Conservation (phyloP, 2,113 vertebrate genomes). For the Macroglossus sobrinus region DNA sequence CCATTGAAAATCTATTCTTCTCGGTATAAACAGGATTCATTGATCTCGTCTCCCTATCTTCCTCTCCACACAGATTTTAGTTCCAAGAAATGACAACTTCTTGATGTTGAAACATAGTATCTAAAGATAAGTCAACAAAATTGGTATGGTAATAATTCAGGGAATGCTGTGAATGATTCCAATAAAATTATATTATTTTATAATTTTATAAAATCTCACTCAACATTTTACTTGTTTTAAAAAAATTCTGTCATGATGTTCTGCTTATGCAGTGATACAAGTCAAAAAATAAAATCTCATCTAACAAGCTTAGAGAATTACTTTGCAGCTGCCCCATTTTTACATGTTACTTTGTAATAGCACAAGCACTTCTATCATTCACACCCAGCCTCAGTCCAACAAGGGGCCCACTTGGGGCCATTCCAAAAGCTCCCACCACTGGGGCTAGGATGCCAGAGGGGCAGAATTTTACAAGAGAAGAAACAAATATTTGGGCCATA, state of each 20-base stretch:
- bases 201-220: no score
- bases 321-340: background rate
- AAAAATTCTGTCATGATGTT: background rate
- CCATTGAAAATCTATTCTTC: background rate
- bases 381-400: background rate
- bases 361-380: background rate
- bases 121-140: background rate
- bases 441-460: background rate
- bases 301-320: background rate
- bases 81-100: background rate
- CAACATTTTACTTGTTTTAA: background rate
- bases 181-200: slow-evolving; percentile 20
- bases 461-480: background rate
- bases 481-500: background rate
- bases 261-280: background rate
- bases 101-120: background rate
- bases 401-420: background rate
- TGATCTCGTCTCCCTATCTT: background rate
- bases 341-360: background rate
- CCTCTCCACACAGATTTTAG: background rate
- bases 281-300: background rate
- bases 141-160: background rate
- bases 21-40: background rate
- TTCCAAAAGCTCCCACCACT: background rate
- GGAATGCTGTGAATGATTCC: background rate